Conservation (phyloP, 2,797 vertebrate genomes). For the Eospalax fontanierii region DNA sequence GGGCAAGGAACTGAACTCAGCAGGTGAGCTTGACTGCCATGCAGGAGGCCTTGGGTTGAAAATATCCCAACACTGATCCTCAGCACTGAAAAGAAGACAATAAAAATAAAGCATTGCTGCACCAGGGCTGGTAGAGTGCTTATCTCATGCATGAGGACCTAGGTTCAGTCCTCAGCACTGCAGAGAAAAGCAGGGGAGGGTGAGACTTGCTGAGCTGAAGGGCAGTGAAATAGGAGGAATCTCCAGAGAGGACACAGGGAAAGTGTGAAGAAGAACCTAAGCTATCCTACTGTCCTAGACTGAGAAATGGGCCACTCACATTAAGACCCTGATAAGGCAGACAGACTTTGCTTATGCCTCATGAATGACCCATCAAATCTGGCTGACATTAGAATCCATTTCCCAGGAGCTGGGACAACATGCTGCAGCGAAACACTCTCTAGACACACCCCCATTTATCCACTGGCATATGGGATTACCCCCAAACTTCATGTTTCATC, state of each 20-base stretch:
- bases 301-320: neutral
- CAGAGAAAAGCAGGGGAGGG: neutral
- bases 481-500: neutral
- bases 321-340: neutral
- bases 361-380: neutral
- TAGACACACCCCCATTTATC: neutral
- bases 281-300: neutral
- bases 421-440: neutral
- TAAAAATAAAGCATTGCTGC: neutral
- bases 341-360: neutral
- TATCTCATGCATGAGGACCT: neutral
- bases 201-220: neutral
- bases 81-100: neutral
- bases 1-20: neutral
- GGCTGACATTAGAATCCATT: neutral
- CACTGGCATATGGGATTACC: neutral
- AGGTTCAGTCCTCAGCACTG: neutral
- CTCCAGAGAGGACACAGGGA: neutral
- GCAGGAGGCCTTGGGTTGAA: too few relatives aligned
- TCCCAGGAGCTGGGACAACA: neutral
- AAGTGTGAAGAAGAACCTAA: neutral
- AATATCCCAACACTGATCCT: neutral
- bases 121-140: neutral
- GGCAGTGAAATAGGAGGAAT: neutral
- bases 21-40: neutral